Conservation (phyloP, 1,140 invertebrate species). For the Portunus trituberculatus region DNA sequence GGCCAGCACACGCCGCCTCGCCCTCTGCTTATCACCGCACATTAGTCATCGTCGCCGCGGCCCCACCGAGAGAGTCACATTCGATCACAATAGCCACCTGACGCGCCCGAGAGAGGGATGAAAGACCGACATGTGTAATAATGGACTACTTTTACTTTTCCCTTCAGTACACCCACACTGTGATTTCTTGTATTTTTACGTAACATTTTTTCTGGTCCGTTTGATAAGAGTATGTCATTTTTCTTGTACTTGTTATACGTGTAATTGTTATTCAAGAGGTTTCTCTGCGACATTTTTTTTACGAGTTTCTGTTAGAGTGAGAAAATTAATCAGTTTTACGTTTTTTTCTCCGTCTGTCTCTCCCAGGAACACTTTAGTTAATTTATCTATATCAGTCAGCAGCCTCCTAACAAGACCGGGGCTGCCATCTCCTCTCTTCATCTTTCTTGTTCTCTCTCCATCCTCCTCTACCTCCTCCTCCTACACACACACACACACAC, state of each 20-base stretch:
- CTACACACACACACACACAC: background rate
- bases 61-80: conserved; percentile 17
- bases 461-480: background rate
- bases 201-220: too few relatives aligned
- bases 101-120: background rate
- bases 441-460: background rate
- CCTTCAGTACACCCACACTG: too few relatives aligned
- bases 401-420: background rate
- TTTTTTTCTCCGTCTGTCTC: background rate
- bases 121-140: background rate
- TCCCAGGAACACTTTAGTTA: background rate
- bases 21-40: conserved; percentile 8
- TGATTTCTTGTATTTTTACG: too few relatives aligned
- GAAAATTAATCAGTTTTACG: background rate
- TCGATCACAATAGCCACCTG: conserved; percentile 18
- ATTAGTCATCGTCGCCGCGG: background rate
- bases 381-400: conserved; percentile 13
- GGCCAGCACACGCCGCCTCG: background rate
- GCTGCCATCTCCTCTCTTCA: background rate
- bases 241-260: background rate
- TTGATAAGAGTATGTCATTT: background rate
- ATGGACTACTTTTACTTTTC: background rate
- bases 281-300: background rate
- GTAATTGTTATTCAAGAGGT: background rate
- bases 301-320: background rate